Evolutionary conservation across 2,888 invertebrate genomes (phyloP), one percentile per base, ranked within the genome.

Genomic region (Acrocyrtus sp.): DNA sequence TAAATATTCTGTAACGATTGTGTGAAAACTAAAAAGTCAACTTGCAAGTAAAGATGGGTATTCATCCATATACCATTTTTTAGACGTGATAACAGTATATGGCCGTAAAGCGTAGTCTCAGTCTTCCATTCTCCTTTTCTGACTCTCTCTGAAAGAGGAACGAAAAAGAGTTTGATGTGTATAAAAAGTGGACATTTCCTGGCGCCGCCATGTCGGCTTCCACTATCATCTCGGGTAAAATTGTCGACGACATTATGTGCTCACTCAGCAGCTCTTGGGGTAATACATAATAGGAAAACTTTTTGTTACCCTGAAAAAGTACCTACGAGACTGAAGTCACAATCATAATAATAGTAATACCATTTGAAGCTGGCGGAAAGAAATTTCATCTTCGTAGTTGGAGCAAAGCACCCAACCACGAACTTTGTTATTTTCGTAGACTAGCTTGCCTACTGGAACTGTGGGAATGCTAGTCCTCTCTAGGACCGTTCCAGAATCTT

Each of bases 111-210:
- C n/a, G n/a, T 10, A 6, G n/a, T 47, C 19, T 47, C 5, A 10
- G 47, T n/a, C n/a, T n/a, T n/a, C n/a, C n/a, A n/a, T n/a, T n/a
- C n/a, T n/a, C n/a, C n/a, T n/a, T n/a, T n/a, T n/a, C 19, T n/a
- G 47, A n/a, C 19, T 19, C n/a, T n/a, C 34, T 8, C 34, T 12
- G 12, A 34, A 34, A 34, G 5, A 34, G 12, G 65, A 65, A 65
- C 65, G 58, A 51, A 53, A 65, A 65, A 57, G 45, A 70, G 62
- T 70, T 79, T 80, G 80, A 80, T 76, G 78, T 68, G 70, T 66
- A 79, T 75, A 81, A 79, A 78, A 80, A 79, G 70, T 78, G 77
- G 77, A 79, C 78, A 78, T 80, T 80, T 79, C 76, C 79, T 76
- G 81, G 81, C 81, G 80, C 80, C 81, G 78, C 63, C 50, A 72